Evolutionary conservation across 2,888 invertebrate species (phyloP), one percentile per base, ranked within the genome.

Genomic region (Ectobius pallidus): DNA sequence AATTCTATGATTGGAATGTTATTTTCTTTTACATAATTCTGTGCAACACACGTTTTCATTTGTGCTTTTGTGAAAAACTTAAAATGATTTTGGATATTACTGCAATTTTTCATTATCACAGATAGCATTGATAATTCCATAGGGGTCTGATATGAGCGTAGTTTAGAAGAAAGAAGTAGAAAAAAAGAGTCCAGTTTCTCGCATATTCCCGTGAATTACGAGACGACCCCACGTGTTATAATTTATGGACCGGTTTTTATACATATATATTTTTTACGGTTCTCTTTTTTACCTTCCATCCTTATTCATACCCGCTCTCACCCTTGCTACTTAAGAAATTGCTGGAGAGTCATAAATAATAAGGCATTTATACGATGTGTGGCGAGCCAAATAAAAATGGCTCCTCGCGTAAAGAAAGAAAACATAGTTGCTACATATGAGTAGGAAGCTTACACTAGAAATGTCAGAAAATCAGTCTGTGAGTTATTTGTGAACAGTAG

Each of bases 351-450:
- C 74, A 67, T 74, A 74, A 74, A 74, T 71, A 74, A 74, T 74
- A 74, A 44, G 62, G 62, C 71, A 68, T 74, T 74, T 74, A 74
- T 68, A 71, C 74, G 74, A 61, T 44, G 62, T 71, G 74, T 71
- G 68, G 69, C 62, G 73, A 63, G 49, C 63, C 34, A 65, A 34
- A 34, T 71, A 65, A 71, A 71, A 71, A 71, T 49, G 46, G 34
- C 71, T 49, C 65, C 52, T 3, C 65, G 4, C n/a, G n/a, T 25
- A 65, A 65, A 30, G 46, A 65, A 46, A 61, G 11, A 27, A 61
- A 27, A 46, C 7, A 30, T 44, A 39, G 7, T 65, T 58, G 25
- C n/a, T 27, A 65, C 30, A 65, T 65, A 42, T 39, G 65, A 44
- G n/a, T 22, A 46, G 44, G 1, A 1, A 14, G 1, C 14, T 3